A percentile compares a stretch with the other conserved stretches of the same genome.
Evolutionary conservation across 1,140 invertebrate genomes (phyloP).

Genomic region (Brachionus rubens): DNA sequence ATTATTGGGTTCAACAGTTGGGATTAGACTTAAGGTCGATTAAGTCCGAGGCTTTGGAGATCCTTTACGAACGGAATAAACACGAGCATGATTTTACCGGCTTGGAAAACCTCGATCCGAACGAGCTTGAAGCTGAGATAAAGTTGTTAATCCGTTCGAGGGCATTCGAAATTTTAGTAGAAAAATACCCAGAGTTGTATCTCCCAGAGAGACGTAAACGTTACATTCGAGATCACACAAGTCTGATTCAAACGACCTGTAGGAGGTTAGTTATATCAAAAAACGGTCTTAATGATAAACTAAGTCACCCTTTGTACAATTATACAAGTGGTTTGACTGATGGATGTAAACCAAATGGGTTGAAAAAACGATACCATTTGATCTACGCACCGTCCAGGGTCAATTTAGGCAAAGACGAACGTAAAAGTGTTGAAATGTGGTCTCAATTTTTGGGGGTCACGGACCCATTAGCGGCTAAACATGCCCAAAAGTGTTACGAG

Average conservation of each 20-base stretch:
- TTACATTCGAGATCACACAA: background rate
- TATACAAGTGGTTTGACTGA: background rate
- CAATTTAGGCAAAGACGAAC: constrained; percentile 6
- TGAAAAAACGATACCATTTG: constrained; percentile 16
- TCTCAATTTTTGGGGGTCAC: constrained; percentile 21
- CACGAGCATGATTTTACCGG: background rate
- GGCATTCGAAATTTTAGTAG: background rate
- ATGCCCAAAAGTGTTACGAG: background rate
- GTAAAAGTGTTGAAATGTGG: constrained; percentile 17
- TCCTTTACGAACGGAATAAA: background rate
- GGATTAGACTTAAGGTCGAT: background rate
- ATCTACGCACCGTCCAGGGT: constrained; percentile 4
- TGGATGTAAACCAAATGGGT: background rate
- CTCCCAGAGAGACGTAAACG: background rate
- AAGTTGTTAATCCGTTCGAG: background rate
- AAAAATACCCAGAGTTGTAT: background rate
- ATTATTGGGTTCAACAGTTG: background rate
- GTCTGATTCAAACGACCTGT: background rate
- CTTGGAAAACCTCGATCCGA: background rate
- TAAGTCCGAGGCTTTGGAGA: background rate
- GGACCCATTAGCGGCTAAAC: background rate
- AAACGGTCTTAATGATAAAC: background rate
- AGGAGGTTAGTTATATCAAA: background rate
- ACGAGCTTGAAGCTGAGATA: background rate
- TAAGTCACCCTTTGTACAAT: constrained; percentile 1